Percentiles rank a stretch among this genome's conserved stretches.
These are phyloP conservation scores for Thamnophis sirtalis DNA, from an alignment of 2,113 vertebrate species.

Conservation along the genomic window DNA sequence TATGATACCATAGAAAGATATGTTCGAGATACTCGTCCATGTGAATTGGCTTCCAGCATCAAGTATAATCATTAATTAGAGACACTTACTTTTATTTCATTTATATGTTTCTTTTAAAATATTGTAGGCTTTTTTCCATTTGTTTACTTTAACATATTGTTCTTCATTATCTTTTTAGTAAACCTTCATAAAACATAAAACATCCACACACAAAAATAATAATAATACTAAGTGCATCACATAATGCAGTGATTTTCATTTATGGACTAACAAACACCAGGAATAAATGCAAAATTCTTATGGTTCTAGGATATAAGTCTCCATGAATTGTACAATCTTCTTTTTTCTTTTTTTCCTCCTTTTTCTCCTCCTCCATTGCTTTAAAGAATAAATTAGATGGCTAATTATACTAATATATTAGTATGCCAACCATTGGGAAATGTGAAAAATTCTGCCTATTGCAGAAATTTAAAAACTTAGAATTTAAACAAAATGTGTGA, in stretches of 20 bases:
- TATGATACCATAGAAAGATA: background rate
- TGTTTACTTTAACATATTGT: background rate
- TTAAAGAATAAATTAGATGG: background rate
- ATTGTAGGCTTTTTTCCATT: background rate
- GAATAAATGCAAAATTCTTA: background rate
- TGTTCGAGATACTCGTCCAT: background rate
- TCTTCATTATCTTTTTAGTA: background rate
- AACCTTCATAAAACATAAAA: background rate
- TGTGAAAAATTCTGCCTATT: background rate
- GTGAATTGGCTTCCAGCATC: background rate
- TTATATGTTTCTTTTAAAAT: background rate
- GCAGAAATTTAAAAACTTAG: background rate
- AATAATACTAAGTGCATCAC: background rate
- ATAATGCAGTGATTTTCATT: background rate
- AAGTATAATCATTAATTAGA: background rate
- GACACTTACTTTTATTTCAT: background rate
- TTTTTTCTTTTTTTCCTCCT: background rate
- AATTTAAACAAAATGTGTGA: background rate
- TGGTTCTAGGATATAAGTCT: background rate
- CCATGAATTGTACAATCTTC: background rate
- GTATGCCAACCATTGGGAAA: background rate
- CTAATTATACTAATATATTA: background rate
- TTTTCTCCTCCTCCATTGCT: background rate
- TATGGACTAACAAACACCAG: background rate
- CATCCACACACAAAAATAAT: accelerated